These are phyloP conservation scores for Pomatostomus ruficeps DNA, from an alignment of 2,113 vertebrate species.

Conservation along the genomic window DNA sequence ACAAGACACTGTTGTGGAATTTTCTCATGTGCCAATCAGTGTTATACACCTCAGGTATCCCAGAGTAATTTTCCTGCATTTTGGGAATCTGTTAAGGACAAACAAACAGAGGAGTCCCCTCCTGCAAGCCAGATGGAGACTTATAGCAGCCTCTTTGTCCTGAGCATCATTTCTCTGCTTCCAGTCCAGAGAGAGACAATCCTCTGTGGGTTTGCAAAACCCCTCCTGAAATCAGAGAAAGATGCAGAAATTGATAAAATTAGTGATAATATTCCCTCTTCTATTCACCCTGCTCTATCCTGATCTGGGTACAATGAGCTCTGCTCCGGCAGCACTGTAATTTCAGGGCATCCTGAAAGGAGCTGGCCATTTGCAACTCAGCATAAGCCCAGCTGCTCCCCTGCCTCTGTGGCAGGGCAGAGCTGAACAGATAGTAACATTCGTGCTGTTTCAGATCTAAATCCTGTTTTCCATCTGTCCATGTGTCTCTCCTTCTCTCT, in stretches of 20 bases:
- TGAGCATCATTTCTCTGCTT: background rate
- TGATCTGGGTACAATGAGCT: background rate
- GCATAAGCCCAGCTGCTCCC: background rate
- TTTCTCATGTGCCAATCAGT: background rate
- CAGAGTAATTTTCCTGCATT: background rate
- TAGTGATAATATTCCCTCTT: background rate
- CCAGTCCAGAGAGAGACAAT: background rate
- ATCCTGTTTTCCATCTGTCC: slow-evolving; percentile 43
- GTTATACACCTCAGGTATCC: background rate
- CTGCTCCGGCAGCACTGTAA: background rate
- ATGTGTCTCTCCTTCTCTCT: slow-evolving; percentile 24
- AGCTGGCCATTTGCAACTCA: background rate
- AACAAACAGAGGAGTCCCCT: background rate
- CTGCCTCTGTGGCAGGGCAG: background rate
- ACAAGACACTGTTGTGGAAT: background rate
- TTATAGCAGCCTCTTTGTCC: background rate
- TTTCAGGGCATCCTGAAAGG: background rate
- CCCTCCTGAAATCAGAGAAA: background rate
- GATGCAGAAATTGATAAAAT: background rate
- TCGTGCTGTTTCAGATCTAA: slow-evolving; percentile 12
- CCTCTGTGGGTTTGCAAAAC: background rate
- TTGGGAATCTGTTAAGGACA: background rate
- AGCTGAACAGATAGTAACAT: background rate
- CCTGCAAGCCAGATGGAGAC: background rate
- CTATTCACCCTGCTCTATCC: background rate